Percentiles rank a stretch among this genome's conserved stretches.
These are phyloP conservation scores for Choloepus hoffmanni DNA, from an alignment of 2,113 vertebrate species.

Conservation along the genomic window DNA sequence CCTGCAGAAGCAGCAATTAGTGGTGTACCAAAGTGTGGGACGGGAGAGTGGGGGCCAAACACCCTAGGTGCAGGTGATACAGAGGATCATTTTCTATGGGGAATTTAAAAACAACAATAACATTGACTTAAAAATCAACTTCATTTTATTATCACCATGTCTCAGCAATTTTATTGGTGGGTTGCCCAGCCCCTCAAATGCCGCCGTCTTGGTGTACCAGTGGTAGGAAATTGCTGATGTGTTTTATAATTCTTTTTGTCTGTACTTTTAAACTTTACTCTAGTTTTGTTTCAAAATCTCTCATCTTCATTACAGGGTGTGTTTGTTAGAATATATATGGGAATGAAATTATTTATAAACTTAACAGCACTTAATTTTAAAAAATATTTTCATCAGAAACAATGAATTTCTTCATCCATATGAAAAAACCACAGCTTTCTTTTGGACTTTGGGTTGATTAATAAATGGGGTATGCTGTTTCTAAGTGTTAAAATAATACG, in stretches of 20 bases:
- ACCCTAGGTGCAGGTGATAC: not conserved
- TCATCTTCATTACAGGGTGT: not conserved
- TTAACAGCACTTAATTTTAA: not conserved
- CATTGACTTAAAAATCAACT: not conserved
- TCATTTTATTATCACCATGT: not conserved
- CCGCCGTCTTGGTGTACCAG: too few relatives aligned
- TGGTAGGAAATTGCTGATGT: not conserved
- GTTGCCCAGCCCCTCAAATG: too few relatives aligned
- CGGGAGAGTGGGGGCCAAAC: too few relatives aligned
- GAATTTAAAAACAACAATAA: not conserved
- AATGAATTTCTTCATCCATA: not conserved
- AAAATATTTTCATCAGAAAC: slow-evolving; percentile 26
- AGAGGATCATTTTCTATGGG: not conserved
- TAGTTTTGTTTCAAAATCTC: not conserved
- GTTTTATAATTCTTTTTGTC: not conserved
- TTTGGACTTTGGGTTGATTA: slow-evolving; percentile 4
- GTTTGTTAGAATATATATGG: not conserved
- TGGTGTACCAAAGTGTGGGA: not conserved
- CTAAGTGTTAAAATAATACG: not conserved
- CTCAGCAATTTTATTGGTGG: not conserved
- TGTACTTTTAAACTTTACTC: not conserved
- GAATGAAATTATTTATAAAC: not conserved
- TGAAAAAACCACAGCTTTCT: not conserved
- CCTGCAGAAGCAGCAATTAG: not conserved
- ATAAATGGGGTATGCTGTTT: not conserved